These are phyloP conservation scores for Timandra comae DNA, from an alignment of 2,888 invertebrate species.

Conservation along the genomic window DNA sequence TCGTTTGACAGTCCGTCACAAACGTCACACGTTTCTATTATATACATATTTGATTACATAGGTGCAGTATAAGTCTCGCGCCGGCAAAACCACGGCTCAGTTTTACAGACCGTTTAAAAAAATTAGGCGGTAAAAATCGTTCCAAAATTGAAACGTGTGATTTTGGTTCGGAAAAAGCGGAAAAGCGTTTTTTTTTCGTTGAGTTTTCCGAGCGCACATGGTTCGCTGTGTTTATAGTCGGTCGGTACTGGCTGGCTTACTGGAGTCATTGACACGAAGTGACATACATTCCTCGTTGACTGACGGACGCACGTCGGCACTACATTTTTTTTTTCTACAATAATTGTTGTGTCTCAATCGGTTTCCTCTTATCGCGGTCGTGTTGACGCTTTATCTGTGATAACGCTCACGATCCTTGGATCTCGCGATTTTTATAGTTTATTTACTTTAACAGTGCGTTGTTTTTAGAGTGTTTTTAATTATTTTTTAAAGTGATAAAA, in stretches of 20 bases:
- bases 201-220: constrained; percentile 58
- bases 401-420: constrained; percentile 32
- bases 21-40: constrained; percentile 65
- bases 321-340: constrained; percentile 38
- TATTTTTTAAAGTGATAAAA: no score
- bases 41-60: constrained; percentile 57
- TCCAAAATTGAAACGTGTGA: constrained; percentile 26
- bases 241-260: constrained; percentile 35
- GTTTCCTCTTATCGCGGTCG: constrained; percentile 33
- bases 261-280: constrained; percentile 70
- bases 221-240: constrained; percentile 65
- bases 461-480: no score
- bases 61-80: constrained; percentile 56
- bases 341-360: constrained; percentile 36
- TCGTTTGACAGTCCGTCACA: constrained; percentile 67
- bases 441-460: no score
- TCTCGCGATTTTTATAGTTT: no score
- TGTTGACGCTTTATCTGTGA: constrained; percentile 19
- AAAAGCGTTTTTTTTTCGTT: constrained; percentile 35
- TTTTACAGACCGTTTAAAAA: constrained; percentile 47
- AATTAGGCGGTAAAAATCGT: constrained; percentile 37
- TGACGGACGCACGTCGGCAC: constrained; percentile 58
- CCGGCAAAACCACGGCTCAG: constrained; percentile 48
- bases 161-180: constrained; percentile 27
- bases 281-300: constrained; percentile 70